Conservation (phyloP, 2,797 vertebrate species). For the Enteromius afrohamiltoni region DNA sequence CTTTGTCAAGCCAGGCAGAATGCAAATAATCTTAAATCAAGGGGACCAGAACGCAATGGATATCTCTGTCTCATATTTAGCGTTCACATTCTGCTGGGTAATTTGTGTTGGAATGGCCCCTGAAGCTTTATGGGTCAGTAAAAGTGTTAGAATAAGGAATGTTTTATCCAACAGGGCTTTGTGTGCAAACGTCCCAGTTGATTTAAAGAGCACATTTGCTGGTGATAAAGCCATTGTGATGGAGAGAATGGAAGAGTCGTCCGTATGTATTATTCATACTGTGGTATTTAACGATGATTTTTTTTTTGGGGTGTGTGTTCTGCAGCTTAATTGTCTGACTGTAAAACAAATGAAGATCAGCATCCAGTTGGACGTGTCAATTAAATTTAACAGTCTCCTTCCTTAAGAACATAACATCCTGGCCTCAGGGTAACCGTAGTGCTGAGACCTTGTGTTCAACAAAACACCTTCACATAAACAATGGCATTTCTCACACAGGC, state of each 20-base stretch:
- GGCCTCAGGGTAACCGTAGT: slow-evolving; percentile 46
- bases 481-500: slow-evolving; percentile 14
- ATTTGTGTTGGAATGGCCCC: slow-evolving; percentile 76
- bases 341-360: slow-evolving; percentile 62
- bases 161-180: slow-evolving; percentile 60
- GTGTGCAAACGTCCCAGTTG: slow-evolving; percentile 50
- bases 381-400: slow-evolving; percentile 63
- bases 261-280: slow-evolving; percentile 62
- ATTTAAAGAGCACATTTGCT: slow-evolving; percentile 62
- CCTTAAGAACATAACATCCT: slow-evolving; percentile 54
- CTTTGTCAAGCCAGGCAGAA: slow-evolving; percentile 74
- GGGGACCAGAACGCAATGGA: slow-evolving; percentile 64
- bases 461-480: slow-evolving; percentile 55
- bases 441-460: slow-evolving; percentile 51
- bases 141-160: slow-evolving; percentile 74
- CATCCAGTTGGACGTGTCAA: slow-evolving; percentile 54
- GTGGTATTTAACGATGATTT: slow-evolving; percentile 66
- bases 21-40: slow-evolving; percentile 80
- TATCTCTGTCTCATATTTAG: slow-evolving; percentile 66
- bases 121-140: slow-evolving; percentile 73
- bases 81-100: slow-evolving; percentile 67
- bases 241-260: slow-evolving; percentile 53
- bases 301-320: slow-evolving; percentile 48
- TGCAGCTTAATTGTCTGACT: slow-evolving; percentile 60
- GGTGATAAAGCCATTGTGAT: slow-evolving; percentile 61